Evolutionary conservation across 1,140 invertebrate species (phyloP).

Genomic region (Cotesia vestalis): DNA sequence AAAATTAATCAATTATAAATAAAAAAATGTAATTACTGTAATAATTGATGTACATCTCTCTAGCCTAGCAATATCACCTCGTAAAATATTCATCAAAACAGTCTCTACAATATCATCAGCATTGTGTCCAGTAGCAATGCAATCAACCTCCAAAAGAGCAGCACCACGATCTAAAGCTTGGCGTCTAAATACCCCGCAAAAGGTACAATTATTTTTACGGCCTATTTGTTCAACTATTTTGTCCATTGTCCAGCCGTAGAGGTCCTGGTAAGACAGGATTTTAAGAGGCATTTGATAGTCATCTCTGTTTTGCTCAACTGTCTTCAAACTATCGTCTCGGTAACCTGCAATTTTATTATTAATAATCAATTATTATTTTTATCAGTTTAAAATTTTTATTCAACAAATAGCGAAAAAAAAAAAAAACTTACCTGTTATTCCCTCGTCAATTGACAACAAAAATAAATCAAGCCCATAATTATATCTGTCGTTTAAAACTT

Average conservation of each 20-base stretch:
- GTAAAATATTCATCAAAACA: conserved; percentile 95
- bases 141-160: conserved; percentile 84
- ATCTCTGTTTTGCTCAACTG: conserved; percentile 91
- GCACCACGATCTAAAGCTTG: conserved; percentile 97
- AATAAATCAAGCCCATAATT: conserved; percentile 92
- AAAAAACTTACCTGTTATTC: conserved; percentile 84
- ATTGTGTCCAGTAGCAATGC: conserved; percentile 98
- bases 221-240: conserved; percentile 95
- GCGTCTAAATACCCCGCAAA: conserved; percentile 96
- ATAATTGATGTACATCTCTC: conserved; percentile 89
- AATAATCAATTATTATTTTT: no score
- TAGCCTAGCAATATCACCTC: conserved; percentile 95
- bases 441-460: conserved; percentile 97
- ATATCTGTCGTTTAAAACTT: conserved; percentile 90
- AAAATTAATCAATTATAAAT: neutral
- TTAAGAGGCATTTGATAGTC: conserved; percentile 95
- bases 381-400: no score
- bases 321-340: conserved; percentile 97
- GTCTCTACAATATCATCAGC: conserved; percentile 99
- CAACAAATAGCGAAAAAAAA: no score
- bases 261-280: conserved; percentile 96
- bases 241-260: conserved; percentile 99
- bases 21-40: conserved; percentile 71
- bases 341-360: conserved; percentile 74
- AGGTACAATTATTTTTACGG: conserved; percentile 98